phyloP scores from a whole-genome alignment of 2,113 vertebrate species.

The Sinocyclocheilus grahami region DNA sequence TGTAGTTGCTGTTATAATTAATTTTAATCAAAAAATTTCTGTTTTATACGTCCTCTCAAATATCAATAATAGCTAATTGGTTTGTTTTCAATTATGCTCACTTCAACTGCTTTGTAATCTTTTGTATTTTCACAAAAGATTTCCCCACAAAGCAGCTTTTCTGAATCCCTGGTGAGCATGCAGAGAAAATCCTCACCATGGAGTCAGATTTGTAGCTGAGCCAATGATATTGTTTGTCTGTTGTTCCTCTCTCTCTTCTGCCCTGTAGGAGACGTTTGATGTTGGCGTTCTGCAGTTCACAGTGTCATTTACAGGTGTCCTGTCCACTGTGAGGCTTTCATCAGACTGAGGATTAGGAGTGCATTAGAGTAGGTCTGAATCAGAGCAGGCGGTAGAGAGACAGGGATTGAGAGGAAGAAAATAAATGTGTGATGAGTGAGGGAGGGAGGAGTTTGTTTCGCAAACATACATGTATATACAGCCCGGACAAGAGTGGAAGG shows the following conservation, averaged over 20 bases:
- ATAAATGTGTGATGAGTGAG: not conserved
- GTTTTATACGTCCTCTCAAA: not conserved
- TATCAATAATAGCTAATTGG: not conserved
- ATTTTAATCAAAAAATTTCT: no score
- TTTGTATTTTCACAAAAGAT: slow-evolving; percentile 28
- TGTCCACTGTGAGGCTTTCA: slow-evolving; percentile 34
- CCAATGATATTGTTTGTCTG: slow-evolving; percentile 29
- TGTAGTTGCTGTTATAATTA: not conserved
- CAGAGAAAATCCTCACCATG: slow-evolving; percentile 14
- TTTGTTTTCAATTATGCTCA: slow-evolving; percentile 7
- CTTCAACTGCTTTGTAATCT: slow-evolving; percentile 16
- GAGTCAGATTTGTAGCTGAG: slow-evolving; percentile 15
- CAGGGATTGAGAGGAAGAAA: slow-evolving; percentile 34
- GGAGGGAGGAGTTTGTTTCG: not conserved
- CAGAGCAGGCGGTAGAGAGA: slow-evolving; percentile 6
- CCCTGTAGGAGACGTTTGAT: not conserved
- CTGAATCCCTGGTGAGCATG: not conserved
- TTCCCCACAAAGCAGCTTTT: slow-evolving; percentile 30
- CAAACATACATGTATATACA: not conserved
- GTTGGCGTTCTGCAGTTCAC: not conserved
- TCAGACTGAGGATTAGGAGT: slow-evolving; percentile 64
- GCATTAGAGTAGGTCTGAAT: slow-evolving; percentile 47
- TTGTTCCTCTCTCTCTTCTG: slow-evolving; percentile 5
- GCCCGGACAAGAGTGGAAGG: not conserved
- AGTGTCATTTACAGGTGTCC: not conserved